phyloP scores from a whole-genome alignment of 1,140 invertebrate species.

The Ptiloglossa arizonensis region DNA sequence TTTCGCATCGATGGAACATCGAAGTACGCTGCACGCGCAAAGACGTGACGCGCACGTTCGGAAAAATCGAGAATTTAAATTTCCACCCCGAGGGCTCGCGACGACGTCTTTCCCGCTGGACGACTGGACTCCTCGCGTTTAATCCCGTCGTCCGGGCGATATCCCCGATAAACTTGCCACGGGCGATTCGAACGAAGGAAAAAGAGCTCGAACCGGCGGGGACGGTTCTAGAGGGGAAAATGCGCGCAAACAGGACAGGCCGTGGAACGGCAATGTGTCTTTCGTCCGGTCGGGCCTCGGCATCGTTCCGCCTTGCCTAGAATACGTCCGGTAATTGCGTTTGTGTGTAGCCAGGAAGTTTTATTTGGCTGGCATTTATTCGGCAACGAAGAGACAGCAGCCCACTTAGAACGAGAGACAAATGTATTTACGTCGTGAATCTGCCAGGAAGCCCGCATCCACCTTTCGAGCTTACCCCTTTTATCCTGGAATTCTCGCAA shows the following conservation, averaged over 20 bases:
- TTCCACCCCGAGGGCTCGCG: not conserved
- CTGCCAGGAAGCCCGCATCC: slow-evolving; percentile 67
- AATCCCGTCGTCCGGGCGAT: not conserved
- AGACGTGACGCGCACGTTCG: too few relatives aligned
- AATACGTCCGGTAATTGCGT: slow-evolving; percentile 71
- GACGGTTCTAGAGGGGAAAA: slow-evolving; percentile 38
- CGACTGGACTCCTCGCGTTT: slow-evolving; percentile 9
- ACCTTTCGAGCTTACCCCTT: slow-evolving; percentile 67
- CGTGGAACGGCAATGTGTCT: slow-evolving; percentile 65
- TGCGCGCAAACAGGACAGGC: slow-evolving; percentile 33
- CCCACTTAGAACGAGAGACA: slow-evolving; percentile 71
- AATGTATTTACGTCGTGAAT: slow-evolving; percentile 72
- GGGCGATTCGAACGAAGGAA: slow-evolving; percentile 20
- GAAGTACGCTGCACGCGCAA: not conserved
- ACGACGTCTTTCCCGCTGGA: not conserved
- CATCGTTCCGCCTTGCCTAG: slow-evolving; percentile 18
- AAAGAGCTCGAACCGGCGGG: slow-evolving; percentile 16
- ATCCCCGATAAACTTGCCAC: not conserved
- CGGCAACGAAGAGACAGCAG: slow-evolving; percentile 71
- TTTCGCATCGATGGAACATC: slow-evolving; percentile 41
- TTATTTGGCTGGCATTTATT: slow-evolving; percentile 74
- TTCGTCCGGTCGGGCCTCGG: slow-evolving; percentile 53
- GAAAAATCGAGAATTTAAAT: not conserved
- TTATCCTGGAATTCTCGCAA: slow-evolving; percentile 64
- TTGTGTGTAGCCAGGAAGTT: slow-evolving; percentile 73